Base-by-base conservation (phyloP, 2,888 invertebrate species). In the Merodon equestris region DNA sequence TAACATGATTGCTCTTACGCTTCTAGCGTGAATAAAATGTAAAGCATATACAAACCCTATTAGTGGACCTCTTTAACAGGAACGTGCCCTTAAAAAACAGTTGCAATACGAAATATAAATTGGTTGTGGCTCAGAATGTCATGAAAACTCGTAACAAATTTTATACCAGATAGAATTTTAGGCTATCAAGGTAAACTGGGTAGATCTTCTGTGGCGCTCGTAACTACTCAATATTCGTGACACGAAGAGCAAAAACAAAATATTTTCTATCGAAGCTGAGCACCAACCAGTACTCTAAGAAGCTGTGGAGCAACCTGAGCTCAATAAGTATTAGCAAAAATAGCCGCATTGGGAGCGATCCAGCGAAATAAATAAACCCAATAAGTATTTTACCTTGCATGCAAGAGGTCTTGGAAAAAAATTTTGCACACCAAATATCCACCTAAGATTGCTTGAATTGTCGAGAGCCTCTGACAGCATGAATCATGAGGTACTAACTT, bases 71-170 rank as follows among this genome's bases (percentile, higher is more conserved):
- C 3, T 42, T 50, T 40, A 19, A 60, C 34, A 18, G 19, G 10
- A 18, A 60, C 15, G 60, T 48, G 14, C 40, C 40, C n/a, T 1
- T 61, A n/a, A 7, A 51, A 50, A 13, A 51, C 50, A 10, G 27
- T 42, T 42, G 3, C 9, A 27, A 2, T 50, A 27, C 27, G 50
- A 27, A 50, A 51, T 42, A 42, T 7, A 15, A 63, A 51, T 1
- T 44, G 34, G 4, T 27, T 15, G 3, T 44, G 56, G 57, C 19
- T 56, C 19, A 19, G 10, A 1, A 50, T 17, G 36, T 19, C n/a
- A 48, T 58, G 58, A 50, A 48, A 38, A 3, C 15, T 40, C 48
- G 40, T 5, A 60, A 42, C 9, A 51, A 63, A n/a, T 7, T 53
- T 4, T 44, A 45, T 13, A 9, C 44, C 13, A 53, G 34, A 18